Conservation (phyloP, 2,113 vertebrate species). For the Bos taurus region DNA sequence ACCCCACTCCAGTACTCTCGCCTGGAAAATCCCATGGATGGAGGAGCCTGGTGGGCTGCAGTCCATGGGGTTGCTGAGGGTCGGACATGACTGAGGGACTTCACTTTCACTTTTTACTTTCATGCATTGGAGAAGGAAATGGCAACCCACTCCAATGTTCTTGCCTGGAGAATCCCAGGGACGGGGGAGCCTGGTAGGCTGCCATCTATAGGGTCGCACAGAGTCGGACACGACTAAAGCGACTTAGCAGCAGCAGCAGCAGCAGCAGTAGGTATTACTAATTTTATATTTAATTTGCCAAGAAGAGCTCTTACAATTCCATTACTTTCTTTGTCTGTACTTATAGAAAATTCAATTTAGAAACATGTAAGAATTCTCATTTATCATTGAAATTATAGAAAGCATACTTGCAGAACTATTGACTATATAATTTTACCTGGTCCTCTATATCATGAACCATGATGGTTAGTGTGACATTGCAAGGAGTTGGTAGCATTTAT, state of each 20-base stretch:
- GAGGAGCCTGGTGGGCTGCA: background rate
- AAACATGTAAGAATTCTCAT: background rate
- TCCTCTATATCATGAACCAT: background rate
- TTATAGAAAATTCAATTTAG: background rate
- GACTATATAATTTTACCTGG: background rate
- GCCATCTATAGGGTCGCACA: too few relatives aligned
- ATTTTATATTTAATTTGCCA: conserved; percentile 28
- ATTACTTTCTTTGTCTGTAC: background rate
- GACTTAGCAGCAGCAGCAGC: too few relatives aligned
- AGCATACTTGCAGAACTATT: background rate
- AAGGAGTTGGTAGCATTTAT: background rate
- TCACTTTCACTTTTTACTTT: too few relatives aligned
- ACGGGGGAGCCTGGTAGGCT: too few relatives aligned
- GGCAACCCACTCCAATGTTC: too few relatives aligned
- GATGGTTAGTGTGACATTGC: background rate
- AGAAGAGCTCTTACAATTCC: background rate
- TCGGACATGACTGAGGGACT: too few relatives aligned
- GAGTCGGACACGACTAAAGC: too few relatives aligned
- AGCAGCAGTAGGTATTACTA: background rate
- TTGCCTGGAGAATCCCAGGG: too few relatives aligned
- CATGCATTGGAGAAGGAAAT: too few relatives aligned
- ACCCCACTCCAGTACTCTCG: too few relatives aligned
- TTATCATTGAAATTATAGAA: background rate
- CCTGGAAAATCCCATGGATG: background rate
- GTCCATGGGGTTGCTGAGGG: too few relatives aligned